Conservation (phyloP, 2,888 invertebrate genomes). For the Cryptocephalus primarius region DNA sequence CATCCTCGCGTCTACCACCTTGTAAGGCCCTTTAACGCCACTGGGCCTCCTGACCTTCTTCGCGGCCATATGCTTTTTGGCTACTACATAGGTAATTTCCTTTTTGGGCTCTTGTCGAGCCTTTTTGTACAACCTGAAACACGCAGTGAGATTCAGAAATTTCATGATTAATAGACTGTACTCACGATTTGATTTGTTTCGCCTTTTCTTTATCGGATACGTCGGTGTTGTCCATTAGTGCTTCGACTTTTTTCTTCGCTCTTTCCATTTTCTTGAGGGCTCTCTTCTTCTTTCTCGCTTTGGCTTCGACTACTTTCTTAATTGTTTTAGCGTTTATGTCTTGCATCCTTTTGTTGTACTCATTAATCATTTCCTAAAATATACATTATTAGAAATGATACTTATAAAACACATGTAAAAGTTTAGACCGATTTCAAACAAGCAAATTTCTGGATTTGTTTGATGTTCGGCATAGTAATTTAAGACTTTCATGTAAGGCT, state of each 20-base stretch:
- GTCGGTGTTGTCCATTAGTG: slow-evolving; percentile 82
- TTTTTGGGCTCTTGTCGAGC: slow-evolving; percentile 76
- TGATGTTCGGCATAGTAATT: too few relatives aligned
- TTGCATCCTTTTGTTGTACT: slow-evolving; percentile 70
- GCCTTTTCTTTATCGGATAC: slow-evolving; percentile 89
- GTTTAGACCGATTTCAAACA: too few relatives aligned
- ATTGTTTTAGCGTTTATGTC: slow-evolving; percentile 92
- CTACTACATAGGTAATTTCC: slow-evolving; percentile 86
- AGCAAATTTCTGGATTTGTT: too few relatives aligned
- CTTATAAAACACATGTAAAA: neutral
- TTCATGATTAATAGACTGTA: slow-evolving; percentile 12
- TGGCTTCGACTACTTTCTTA: slow-evolving; percentile 96
- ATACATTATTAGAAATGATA: slow-evolving; percentile 1
- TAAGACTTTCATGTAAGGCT: too few relatives aligned
- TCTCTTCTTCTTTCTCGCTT: slow-evolving; percentile 92
- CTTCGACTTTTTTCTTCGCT: slow-evolving; percentile 91
- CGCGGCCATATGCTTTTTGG: slow-evolving; percentile 73
- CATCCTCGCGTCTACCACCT: slow-evolving; percentile 92
- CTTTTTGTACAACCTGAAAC: slow-evolving; percentile 76
- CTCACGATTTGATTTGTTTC: slow-evolving; percentile 78
- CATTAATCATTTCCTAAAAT: slow-evolving; percentile 62
- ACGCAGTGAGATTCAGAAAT: slow-evolving; percentile 10
- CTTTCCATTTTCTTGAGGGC: slow-evolving; percentile 77
- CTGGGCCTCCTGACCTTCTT: slow-evolving; percentile 69
- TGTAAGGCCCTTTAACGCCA: slow-evolving; percentile 85